Evolutionary conservation across 1,140 invertebrate genomes (phyloP).

Genomic region (Drosophila watanabei): DNA sequence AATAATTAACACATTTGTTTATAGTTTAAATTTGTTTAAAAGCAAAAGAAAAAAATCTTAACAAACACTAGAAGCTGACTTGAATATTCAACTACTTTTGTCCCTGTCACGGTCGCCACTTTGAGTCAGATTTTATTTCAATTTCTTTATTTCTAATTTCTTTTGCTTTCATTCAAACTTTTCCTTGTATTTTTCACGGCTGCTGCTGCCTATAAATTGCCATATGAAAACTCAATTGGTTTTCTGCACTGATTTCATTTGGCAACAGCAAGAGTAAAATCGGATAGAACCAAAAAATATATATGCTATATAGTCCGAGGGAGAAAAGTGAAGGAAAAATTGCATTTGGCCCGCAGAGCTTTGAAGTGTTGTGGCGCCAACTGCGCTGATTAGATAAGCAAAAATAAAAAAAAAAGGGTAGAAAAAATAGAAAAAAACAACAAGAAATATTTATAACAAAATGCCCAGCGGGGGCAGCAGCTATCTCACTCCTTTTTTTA

Average conservation of each 20-base stretch:
- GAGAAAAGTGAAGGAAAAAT: conserved; percentile 17
- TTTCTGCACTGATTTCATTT: conserved; percentile 64
- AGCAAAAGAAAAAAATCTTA: background rate
- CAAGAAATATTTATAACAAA: conserved; percentile 21
- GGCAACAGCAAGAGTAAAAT: conserved; percentile 21
- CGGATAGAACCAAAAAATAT: conserved; percentile 9
- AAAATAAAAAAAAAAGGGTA: conserved; percentile 18
- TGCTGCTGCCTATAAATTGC: conserved; percentile 53
- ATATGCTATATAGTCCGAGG: background rate
- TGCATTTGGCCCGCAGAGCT: conserved; percentile 59
- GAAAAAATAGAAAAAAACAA: background rate
- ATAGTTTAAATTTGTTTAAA: background rate
- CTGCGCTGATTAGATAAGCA: conserved; percentile 78
- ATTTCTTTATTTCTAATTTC: too few relatives aligned
- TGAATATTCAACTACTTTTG: background rate
- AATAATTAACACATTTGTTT: background rate
- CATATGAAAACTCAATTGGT: conserved; percentile 75
- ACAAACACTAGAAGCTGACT: too few relatives aligned
- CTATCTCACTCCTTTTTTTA: background rate
- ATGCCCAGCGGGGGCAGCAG: conserved; percentile 31
- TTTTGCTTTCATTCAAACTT: conserved; percentile 18
- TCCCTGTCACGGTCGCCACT: background rate
- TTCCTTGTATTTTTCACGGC: conserved; percentile 30
- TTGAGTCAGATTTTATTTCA: too few relatives aligned
- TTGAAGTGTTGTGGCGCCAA: conserved; percentile 67